A percentile compares a stretch with the other conserved stretches of the same genome.
Conservation (phyloP, 2,888 invertebrate genomes). For the Drosophila mercatorum region DNA sequence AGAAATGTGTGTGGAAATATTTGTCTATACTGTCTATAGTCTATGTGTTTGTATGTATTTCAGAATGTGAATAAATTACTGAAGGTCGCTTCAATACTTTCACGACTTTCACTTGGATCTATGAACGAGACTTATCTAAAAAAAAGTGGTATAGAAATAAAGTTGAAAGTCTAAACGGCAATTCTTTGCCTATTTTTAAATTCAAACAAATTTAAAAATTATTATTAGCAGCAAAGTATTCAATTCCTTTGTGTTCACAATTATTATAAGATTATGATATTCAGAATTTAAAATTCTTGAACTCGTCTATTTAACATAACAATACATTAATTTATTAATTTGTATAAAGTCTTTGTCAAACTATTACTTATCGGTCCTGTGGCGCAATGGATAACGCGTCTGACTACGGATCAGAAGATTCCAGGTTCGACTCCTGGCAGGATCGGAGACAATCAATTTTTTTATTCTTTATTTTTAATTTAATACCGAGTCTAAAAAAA, state of each 20-base stretch:
- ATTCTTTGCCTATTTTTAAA: too few relatives aligned
- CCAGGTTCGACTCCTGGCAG: constrained; percentile 84
- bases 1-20: constrained; percentile 19
- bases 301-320: neutral
- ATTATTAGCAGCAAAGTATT: too few relatives aligned
- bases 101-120: constrained; percentile 29
- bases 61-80: constrained; percentile 33
- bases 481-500: too few relatives aligned
- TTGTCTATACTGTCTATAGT: constrained; percentile 7
- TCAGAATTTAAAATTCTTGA: neutral
- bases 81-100: constrained; percentile 37
- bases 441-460: constrained; percentile 52
- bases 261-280: neutral
- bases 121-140: neutral
- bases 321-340: neutral
- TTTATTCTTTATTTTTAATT: neutral
- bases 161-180: neutral
- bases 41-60: neutral
- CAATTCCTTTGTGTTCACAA: neutral
- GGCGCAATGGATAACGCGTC: constrained; percentile 84
- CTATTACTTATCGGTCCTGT: constrained; percentile 66
- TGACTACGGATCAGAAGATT: constrained; percentile 85
- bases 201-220: too few relatives aligned
- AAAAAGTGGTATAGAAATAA: neutral
- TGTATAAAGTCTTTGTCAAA: accelerated